Conservation (phyloP, 2,888 invertebrate genomes). For the Galerucella pusilla region DNA sequence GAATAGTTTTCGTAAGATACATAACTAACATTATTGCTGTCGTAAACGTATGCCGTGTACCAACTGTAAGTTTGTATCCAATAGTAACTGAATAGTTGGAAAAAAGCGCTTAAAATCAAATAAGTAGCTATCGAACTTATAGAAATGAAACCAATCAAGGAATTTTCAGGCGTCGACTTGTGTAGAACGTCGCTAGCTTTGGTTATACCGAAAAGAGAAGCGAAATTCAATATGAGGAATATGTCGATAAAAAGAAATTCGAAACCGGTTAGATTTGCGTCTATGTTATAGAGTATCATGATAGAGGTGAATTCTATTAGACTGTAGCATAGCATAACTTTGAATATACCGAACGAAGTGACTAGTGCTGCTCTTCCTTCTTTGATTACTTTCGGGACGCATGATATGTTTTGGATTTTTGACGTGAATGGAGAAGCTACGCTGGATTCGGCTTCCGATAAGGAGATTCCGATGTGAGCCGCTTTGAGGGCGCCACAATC, state of each 20-base stretch:
- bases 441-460: slow-evolving; percentile 92
- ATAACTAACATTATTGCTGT: slow-evolving; percentile 50
- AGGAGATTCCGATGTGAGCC: slow-evolving; percentile 90
- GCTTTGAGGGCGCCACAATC: slow-evolving; percentile 95
- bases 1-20: slow-evolving; percentile 72
- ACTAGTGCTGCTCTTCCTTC: slow-evolving; percentile 94
- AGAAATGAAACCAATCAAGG: slow-evolving; percentile 67
- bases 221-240: slow-evolving; percentile 71
- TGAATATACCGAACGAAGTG: slow-evolving; percentile 98
- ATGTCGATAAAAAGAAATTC: slow-evolving; percentile 78
- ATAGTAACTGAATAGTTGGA: slow-evolving; percentile 67
- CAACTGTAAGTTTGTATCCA: slow-evolving; percentile 68
- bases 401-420: slow-evolving; percentile 83
- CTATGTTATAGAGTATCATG: slow-evolving; percentile 83
- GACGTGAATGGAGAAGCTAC: slow-evolving; percentile 97
- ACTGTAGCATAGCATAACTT: slow-evolving; percentile 97
- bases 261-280: slow-evolving; percentile 71
- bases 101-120: slow-evolving; percentile 65
- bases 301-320: slow-evolving; percentile 92
- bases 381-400: slow-evolving; percentile 82
- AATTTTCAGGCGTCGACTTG: slow-evolving; percentile 69
- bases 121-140: slow-evolving; percentile 69
- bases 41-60: slow-evolving; percentile 68
- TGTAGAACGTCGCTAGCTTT: slow-evolving; percentile 66
- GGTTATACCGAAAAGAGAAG: slow-evolving; percentile 74